These are phyloP conservation scores for Hydra vulgaris DNA, from an alignment of 30 jellyfish, hydroid and myxozoan genomes.

Conservation along the genomic window DNA sequence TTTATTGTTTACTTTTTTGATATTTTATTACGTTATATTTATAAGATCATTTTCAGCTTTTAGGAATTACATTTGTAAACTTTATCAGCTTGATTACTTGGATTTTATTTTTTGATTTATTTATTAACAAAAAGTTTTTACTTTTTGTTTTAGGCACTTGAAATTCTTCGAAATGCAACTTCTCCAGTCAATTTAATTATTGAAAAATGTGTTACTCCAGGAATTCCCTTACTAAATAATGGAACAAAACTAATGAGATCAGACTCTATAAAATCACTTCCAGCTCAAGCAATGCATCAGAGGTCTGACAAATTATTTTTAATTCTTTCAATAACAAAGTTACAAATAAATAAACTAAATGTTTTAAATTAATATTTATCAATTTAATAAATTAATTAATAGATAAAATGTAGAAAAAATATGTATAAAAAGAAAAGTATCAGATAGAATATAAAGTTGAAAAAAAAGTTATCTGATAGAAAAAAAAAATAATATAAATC, in stretches of 20 bases:
- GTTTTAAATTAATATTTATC: no score
- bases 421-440: no score
- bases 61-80: no score
- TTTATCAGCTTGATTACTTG: no score
- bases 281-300: slow-evolving; percentile 14
- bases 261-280: slow-evolving; percentile 75
- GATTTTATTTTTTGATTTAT: neutral
- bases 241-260: slow-evolving; percentile 44
- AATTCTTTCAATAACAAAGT: no score
- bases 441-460: no score
- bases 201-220: slow-evolving; percentile 72
- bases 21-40: neutral
- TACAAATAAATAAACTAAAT: no score
- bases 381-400: no score
- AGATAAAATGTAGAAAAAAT: no score
- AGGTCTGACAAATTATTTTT: no score
- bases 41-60: neutral
- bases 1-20: neutral
- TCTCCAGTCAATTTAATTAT: slow-evolving; percentile 60
- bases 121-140: neutral
- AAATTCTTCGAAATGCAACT: slow-evolving; percentile 60
- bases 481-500: no score
- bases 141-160: slow-evolving; percentile 50
- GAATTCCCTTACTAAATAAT: neutral
- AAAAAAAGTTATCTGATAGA: no score